These are phyloP conservation scores for Xiphydria camelus DNA, from an alignment of 2,888 invertebrate species.

Conservation along the genomic window DNA sequence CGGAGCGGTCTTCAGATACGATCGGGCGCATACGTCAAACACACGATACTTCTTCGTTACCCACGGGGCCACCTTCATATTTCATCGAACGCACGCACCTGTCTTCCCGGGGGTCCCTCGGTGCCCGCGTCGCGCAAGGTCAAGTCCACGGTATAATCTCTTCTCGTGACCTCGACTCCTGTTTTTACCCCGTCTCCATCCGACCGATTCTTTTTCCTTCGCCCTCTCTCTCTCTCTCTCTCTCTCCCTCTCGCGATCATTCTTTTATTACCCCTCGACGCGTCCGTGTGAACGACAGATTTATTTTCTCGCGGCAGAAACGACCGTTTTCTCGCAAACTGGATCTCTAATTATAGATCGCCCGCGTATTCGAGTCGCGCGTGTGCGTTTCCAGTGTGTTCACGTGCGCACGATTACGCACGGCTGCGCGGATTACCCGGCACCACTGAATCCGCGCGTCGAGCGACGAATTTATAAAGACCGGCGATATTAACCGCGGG, in stretches of 20 bases:
- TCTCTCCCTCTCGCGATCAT: too few species aligned
- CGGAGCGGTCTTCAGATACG: not conserved
- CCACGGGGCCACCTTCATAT: constrained; percentile 1
- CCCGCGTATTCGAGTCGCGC: too few species aligned
- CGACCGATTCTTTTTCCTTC: too few species aligned
- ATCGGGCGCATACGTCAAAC: constrained; percentile 5
- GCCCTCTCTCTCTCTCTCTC: too few species aligned
- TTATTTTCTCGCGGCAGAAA: not conserved
- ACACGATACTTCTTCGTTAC: constrained; percentile 8
- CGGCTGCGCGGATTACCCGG: too few species aligned
- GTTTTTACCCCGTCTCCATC: not conserved
- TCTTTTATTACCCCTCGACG: too few species aligned
- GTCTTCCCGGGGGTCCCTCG: constrained; percentile 2
- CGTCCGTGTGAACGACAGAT: not conserved
- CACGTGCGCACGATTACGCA: too few species aligned
- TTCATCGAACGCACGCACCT: constrained; percentile 5
- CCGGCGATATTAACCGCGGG: not conserved
- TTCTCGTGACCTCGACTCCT: not conserved
- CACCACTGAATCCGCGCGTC: not conserved
- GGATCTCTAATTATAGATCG: constrained; percentile 3
- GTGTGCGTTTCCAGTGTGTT: too few species aligned
- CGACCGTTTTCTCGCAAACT: too few species aligned
- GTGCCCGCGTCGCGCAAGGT: not conserved
- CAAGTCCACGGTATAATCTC: constrained; percentile 3
- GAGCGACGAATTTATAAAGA: constrained; percentile 1